Evolutionary conservation across 2,113 vertebrate species (phyloP).

Genomic region (Sphaerodactylus townsendi): DNA sequence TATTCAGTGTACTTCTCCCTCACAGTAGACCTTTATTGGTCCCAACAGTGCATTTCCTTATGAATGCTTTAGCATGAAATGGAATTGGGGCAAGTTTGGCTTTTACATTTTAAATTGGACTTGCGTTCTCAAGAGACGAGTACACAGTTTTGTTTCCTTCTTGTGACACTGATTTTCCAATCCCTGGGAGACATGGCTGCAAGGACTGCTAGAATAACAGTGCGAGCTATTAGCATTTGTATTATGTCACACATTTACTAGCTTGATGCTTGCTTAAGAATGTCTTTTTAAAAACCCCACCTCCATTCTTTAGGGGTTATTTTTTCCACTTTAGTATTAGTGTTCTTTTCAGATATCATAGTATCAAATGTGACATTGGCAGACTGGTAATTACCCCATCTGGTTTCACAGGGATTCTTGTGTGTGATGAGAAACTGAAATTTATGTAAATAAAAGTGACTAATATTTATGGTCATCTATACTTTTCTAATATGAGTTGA

Average conservation of each 20-base stretch:
- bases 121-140: conserved; percentile 36
- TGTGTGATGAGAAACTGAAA: conserved; percentile 6
- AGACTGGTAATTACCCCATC: conserved; percentile 14
- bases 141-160: conserved; percentile 32
- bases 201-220: neutral
- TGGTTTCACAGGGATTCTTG: neutral
- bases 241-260: conserved; percentile 10
- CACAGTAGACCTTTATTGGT: conserved; percentile 30
- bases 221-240: conserved; percentile 22
- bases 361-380: conserved; percentile 21
- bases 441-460: conserved; percentile 27
- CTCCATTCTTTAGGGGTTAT: conserved; percentile 7
- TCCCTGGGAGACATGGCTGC: conserved; percentile 27
- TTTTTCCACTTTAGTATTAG: conserved; percentile 25
- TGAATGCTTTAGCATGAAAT: conserved; percentile 2
- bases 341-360: conserved; percentile 5
- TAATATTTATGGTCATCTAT: conserved; percentile 15
- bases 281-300: neutral
- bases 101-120: conserved; percentile 32
- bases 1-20: neutral
- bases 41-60: conserved; percentile 11
- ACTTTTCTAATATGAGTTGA: conserved; percentile 13
- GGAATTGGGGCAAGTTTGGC: conserved; percentile 11
- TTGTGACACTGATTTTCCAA: neutral
- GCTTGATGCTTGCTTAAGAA: conserved; percentile 11